These are phyloP conservation scores for Copsychus sechellarum DNA, from an alignment of 2,113 vertebrate genomes.

Conservation along the genomic window DNA sequence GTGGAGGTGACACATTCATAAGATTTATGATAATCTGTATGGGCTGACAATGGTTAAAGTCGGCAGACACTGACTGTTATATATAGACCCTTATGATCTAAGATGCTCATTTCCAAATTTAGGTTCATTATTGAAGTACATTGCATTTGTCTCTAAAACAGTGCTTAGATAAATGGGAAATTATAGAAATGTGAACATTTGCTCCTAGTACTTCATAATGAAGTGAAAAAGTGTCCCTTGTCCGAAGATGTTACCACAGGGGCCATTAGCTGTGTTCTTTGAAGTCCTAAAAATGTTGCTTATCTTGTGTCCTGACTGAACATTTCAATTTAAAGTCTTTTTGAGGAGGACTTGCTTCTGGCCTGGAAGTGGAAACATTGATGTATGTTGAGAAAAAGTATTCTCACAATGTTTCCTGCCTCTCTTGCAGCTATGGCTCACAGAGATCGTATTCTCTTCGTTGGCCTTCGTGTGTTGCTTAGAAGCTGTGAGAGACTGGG, in stretches of 20 bases:
- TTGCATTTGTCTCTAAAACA: background rate
- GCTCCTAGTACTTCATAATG: background rate
- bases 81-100: background rate
- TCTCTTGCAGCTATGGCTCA: background rate
- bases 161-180: background rate
- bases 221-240: background rate
- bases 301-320: background rate
- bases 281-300: background rate
- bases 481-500: background rate
- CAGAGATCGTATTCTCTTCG: background rate
- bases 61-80: background rate
- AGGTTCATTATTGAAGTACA: background rate
- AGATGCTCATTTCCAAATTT: background rate
- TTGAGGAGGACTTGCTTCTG: background rate
- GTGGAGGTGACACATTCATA: background rate
- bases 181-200: background rate
- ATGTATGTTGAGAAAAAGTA: background rate
- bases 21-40: background rate
- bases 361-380: conserved; percentile 20
- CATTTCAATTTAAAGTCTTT: background rate
- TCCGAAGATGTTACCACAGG: background rate
- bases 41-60: background rate
- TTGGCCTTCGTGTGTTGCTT: background rate
- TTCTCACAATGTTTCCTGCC: conserved; percentile 20
- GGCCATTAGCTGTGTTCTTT: background rate